These are phyloP conservation scores for Taenioides sp. DNA, from an alignment of 2,797 vertebrate species.

Conservation along the genomic window DNA sequence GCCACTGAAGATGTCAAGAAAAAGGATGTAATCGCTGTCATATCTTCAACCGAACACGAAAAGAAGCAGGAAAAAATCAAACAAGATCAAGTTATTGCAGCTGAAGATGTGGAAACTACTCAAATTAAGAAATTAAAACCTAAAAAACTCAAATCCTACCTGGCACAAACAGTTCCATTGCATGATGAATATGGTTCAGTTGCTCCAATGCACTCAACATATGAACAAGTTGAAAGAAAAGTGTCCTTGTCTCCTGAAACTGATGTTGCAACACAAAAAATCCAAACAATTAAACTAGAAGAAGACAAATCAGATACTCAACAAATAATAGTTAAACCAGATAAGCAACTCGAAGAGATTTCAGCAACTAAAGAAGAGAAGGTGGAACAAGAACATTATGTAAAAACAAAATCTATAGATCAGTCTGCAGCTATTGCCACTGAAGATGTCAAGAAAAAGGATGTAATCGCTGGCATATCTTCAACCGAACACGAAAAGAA, in stretches of 20 bases:
- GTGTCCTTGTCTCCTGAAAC: conserved; percentile 9
- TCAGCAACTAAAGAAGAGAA: background rate
- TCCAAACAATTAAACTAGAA: background rate
- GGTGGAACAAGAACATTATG: background rate
- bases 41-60: background rate
- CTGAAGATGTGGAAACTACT: background rate
- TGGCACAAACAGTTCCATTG: too few relatives aligned
- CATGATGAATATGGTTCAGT: too few relatives aligned
- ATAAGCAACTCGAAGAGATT: background rate
- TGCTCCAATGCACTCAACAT: too few relatives aligned
- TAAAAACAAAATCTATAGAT: too few relatives aligned
- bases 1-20: background rate
- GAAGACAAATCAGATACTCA: background rate
- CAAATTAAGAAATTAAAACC: background rate
- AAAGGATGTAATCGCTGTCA: background rate
- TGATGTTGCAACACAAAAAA: background rate
- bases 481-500: background rate
- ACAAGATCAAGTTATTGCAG: background rate
- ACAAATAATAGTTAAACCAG: background rate
- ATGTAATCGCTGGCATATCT: background rate
- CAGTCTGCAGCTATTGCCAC: background rate
- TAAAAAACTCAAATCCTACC: too few relatives aligned
- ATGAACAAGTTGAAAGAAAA: background rate
- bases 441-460: background rate
- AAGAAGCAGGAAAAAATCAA: background rate